These are phyloP conservation scores for Dolichopus griseipennis DNA, from an alignment of 2,888 invertebrate genomes.

Conservation along the genomic window DNA sequence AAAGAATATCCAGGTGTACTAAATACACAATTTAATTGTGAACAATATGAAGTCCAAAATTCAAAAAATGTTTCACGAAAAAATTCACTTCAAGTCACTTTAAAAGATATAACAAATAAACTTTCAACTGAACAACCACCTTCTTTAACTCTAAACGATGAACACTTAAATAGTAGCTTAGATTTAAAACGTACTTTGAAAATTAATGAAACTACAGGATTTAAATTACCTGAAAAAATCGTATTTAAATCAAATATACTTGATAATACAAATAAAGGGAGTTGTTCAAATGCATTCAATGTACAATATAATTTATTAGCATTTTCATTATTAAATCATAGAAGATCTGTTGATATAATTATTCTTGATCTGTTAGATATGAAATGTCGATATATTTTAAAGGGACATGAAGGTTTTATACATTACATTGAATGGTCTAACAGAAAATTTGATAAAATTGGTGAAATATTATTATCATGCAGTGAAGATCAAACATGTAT, in stretches of 20 bases:
- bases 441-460: not conserved
- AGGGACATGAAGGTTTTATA: constrained; percentile 10
- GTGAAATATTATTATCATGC: constrained; percentile 4
- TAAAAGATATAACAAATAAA: not conserved
- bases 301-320: not conserved
- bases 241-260: not conserved
- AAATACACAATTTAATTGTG: not conserved
- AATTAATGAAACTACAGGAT: not conserved
- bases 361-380: not conserved
- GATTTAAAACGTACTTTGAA: not conserved
- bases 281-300: not conserved
- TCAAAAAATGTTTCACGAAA: not conserved
- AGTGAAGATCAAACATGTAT: constrained; percentile 10
- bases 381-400: not conserved
- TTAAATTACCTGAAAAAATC: not conserved
- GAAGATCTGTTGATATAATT: not conserved
- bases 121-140: not conserved
- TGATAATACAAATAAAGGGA: not conserved
- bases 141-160: not conserved
- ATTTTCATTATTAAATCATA: not conserved
- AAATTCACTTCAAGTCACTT: not conserved
- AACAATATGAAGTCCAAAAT: not conserved
- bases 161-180: not conserved
- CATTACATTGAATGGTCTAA: not conserved
- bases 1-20: not conserved